Evolutionary conservation across 1,140 invertebrate species (phyloP), one percentile per base, ranked within the genome.

Genomic region (Protaetia brevitarsis): DNA sequence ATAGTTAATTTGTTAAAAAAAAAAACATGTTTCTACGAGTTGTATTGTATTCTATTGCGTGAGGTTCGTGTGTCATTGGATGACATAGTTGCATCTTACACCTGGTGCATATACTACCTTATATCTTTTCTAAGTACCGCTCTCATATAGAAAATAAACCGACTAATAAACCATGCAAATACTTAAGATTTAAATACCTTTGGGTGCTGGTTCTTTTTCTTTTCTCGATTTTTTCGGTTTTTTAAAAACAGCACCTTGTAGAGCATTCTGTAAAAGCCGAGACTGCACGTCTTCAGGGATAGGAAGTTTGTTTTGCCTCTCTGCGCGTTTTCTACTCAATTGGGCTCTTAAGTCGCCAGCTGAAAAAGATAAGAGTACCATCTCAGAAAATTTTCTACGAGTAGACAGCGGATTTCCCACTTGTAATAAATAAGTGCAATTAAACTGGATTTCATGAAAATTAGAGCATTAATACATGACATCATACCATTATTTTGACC

Each of bases 271-370:
- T n/a, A 79, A 67, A 13, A 79, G 57, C 60, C 77, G 65, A 8
- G 74, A 74, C 56, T 69, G 71, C 7, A 76, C 70, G 10, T 68
- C 68, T 34, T 75, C 73, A 4, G 63, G 41, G 4, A 57, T 23
- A 11, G 69, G 59, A 11, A 72, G 56, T 58, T 75, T 75, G 21
- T 70, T 64, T 28, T 76, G 68, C 41, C 77, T 67, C 67, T 79
- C 76, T 7, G 77, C 77, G 36, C 77, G 68, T 64, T 78, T 78
- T 63, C 74, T 69, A 63, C 76, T 79, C 31, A 79, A 63, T 56
- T 79, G 76, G 8, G 76, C 73, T 58, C 77, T 66, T 37, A 79
- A 65, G 69, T 79, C 77, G n/a, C 74, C 76, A 21, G 65, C 31
- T 62, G 13, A 28, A 62, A 37, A 26, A 29, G 30, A 8, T 11